These are phyloP conservation scores for Brachystomella parvula DNA, from an alignment of 1,140 invertebrate genomes.

Conservation along the genomic window DNA sequence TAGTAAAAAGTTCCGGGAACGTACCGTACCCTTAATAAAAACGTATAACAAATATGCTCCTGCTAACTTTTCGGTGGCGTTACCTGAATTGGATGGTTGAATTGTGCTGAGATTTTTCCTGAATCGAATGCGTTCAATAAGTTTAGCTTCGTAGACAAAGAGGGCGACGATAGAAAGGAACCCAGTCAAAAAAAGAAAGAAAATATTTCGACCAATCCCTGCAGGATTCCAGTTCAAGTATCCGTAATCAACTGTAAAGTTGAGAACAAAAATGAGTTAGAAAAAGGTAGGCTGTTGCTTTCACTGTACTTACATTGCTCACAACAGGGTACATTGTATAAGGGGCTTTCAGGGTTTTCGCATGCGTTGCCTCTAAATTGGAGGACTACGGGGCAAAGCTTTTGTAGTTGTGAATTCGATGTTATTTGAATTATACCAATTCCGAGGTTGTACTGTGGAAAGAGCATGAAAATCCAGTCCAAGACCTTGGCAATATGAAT, in stretches of 20 bases:
- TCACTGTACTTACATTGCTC: background rate
- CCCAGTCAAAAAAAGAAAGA: conserved; percentile 47
- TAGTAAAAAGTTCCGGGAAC: background rate
- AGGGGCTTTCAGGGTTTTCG: conserved; percentile 8
- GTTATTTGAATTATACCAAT: conserved; percentile 39
- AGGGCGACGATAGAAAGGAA: conserved; percentile 46
- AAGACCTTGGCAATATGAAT: conserved; percentile 51
- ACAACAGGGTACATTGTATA: conserved; percentile 11
- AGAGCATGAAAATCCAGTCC: conserved; percentile 55
- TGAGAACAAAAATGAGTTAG: conserved; percentile 11
- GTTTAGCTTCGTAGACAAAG: conserved; percentile 49
- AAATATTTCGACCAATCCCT: conserved; percentile 53
- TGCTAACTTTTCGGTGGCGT: background rate
- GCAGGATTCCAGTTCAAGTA: conserved; percentile 46
- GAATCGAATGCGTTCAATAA: conserved; percentile 33
- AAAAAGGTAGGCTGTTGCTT: background rate
- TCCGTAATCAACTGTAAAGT: conserved; percentile 36
- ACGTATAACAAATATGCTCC: too few species aligned
- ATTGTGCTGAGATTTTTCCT: too few species aligned
- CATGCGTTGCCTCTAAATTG: background rate
- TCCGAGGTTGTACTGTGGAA: conserved; percentile 64
- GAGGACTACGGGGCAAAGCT: background rate
- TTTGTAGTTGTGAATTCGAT: background rate
- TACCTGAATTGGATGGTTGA: too few species aligned
- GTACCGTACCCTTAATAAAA: background rate